phyloP scores from a whole-genome alignment of 1,140 invertebrate species.

The Frieseomelitta varia region DNA sequence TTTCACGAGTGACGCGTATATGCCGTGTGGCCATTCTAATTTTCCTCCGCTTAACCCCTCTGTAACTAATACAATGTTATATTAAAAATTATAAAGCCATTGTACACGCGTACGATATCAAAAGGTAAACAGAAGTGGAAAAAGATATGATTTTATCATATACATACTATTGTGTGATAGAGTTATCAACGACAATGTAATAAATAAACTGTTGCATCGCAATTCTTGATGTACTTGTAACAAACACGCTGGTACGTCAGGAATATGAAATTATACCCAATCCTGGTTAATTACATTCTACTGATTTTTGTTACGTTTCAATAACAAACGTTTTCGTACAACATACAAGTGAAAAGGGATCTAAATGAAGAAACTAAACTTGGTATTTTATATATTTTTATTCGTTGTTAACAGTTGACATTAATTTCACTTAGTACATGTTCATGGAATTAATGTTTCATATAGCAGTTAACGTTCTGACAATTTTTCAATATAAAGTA shows the following conservation, averaged over 20 bases:
- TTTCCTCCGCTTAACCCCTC: conserved; percentile 57
- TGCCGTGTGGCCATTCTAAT: conserved; percentile 35
- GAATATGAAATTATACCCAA: not conserved
- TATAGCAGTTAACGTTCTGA: conserved; percentile 28
- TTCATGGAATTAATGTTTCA: conserved; percentile 37
- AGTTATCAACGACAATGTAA: conserved; percentile 72
- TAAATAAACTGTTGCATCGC: conserved; percentile 73
- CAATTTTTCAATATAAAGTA: conserved; percentile 21
- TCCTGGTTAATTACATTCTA: not conserved
- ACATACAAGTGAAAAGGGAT: not conserved
- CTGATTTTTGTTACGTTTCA: not conserved
- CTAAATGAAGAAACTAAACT: not conserved
- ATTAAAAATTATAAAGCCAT: conserved; percentile 61
- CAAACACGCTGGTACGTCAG: not conserved
- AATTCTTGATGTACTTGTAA: conserved; percentile 50
- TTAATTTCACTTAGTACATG: conserved; percentile 41
- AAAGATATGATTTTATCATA: conserved; percentile 60
- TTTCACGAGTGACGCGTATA: conserved; percentile 46
- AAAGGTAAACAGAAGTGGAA: conserved; percentile 41
- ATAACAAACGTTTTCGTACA: not conserved
- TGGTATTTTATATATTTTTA: conserved; percentile 47
- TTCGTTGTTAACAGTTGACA: conserved; percentile 48
- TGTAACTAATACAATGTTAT: conserved; percentile 52
- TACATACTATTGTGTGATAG: conserved; percentile 73
- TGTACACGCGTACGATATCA: conserved; percentile 59